Conservation (phyloP, 1,140 invertebrate genomes). For the Trichonephila clavipes region DNA sequence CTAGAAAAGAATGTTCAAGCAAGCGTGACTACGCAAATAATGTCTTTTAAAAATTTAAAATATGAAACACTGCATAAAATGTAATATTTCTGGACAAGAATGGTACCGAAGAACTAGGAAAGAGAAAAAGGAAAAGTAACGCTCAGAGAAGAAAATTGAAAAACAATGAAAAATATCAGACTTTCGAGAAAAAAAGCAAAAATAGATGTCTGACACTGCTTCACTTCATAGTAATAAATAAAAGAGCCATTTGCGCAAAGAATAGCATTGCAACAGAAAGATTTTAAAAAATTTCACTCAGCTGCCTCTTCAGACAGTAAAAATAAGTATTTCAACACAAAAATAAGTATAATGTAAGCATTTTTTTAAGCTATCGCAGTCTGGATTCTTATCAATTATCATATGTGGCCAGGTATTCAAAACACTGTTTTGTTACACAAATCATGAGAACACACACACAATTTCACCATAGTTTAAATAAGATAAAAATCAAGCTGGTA, state of each 20-base stretch:
- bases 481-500: not conserved
- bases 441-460: not conserved
- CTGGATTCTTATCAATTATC: not conserved
- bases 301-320: not conserved
- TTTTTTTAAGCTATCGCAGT: not conserved
- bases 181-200: too few relatives aligned
- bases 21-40: too few relatives aligned
- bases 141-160: too few relatives aligned
- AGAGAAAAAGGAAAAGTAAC: too few relatives aligned
- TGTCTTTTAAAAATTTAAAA: too few relatives aligned
- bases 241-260: not conserved
- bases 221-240: too few relatives aligned
- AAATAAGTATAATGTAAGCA: not conserved
- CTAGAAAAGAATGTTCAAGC: too few relatives aligned
- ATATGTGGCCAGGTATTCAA: not conserved
- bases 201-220: too few relatives aligned
- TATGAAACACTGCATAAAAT: too few relatives aligned
- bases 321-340: constrained; percentile 7
- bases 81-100: too few relatives aligned
- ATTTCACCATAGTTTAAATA: not conserved
- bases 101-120: too few relatives aligned
- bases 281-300: not conserved
- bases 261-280: not conserved
- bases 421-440: not conserved
- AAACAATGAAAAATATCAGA: too few relatives aligned